Conservation (phyloP, 2,888 invertebrate species). For the Byasa hedistus region DNA sequence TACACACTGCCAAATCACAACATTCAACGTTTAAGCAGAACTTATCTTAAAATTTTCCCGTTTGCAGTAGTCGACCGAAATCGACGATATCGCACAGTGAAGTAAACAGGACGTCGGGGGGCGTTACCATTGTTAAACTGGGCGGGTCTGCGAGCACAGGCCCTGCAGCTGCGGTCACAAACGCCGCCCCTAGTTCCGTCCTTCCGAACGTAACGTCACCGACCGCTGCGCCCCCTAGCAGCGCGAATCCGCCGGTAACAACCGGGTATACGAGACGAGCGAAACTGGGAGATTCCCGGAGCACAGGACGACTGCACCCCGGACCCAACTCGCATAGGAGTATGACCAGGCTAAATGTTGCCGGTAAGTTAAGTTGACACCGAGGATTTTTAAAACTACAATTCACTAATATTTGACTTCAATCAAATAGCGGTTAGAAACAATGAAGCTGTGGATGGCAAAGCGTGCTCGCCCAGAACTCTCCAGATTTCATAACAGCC, state of each 20-base stretch:
- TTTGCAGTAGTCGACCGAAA: conserved; percentile 56
- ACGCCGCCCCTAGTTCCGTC: conserved; percentile 29
- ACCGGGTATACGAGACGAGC: conserved; percentile 78
- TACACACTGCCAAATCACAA: not conserved
- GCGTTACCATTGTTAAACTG: conserved; percentile 89
- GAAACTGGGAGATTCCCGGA: conserved; percentile 86
- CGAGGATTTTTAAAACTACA: not conserved
- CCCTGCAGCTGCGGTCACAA: conserved; percentile 36
- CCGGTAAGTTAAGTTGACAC: conserved; percentile 61
- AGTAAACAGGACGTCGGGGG: conserved; percentile 85
- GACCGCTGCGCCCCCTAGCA: conserved; percentile 25
- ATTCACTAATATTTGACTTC: no score
- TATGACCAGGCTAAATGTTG: conserved; percentile 88
- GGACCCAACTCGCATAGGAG: conserved; percentile 87
- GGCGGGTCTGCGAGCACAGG: conserved; percentile 58
- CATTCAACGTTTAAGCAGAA: not conserved
- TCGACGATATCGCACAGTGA: conserved; percentile 70
- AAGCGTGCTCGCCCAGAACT: no score
- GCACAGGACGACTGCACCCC: conserved; percentile 86
- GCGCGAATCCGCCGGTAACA: conserved; percentile 33
- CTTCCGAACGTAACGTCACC: conserved; percentile 42
- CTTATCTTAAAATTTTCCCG: not conserved
- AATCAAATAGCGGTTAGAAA: no score
- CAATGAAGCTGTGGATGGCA: no score
- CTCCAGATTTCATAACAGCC: no score